A percentile compares a stretch with the other conserved stretches of the same genome.
Conservation (phyloP, 2,797 vertebrate genomes). For the Pseudochirops corinnae region DNA sequence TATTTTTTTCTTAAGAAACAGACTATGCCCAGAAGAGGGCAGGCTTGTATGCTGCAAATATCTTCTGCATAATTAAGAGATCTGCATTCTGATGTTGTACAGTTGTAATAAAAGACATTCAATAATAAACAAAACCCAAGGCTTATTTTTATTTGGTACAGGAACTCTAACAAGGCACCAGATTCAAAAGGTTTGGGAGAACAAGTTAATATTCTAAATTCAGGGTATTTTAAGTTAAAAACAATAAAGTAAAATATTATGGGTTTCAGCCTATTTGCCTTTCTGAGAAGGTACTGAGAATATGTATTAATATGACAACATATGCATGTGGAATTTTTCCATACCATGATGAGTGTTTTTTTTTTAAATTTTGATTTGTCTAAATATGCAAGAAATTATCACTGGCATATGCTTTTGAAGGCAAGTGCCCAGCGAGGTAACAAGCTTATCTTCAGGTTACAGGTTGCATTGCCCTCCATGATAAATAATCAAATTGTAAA, state of each 20-base stretch:
- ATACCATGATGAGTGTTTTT: not conserved
- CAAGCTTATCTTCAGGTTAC: not conserved
- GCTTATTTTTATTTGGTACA: constrained; percentile 67
- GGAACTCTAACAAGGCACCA: constrained; percentile 66
- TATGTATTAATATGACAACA: not conserved
- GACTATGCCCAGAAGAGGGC: constrained; percentile 85
- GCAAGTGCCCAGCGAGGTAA: accelerated
- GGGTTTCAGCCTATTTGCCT: not conserved
- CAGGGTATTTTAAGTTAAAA: constrained; percentile 38
- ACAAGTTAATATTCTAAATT: not conserved
- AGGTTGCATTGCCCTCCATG: not conserved
- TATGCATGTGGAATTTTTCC: not conserved
- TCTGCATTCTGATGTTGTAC: constrained; percentile 34
- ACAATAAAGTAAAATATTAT: not conserved
- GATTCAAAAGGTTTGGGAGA: constrained; percentile 58
- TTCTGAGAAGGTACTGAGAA: not conserved
- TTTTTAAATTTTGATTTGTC: not conserved
- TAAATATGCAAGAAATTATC: not conserved
- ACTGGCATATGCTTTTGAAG: constrained; percentile 18
- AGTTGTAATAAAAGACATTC: constrained; percentile 62
- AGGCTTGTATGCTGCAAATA: constrained; percentile 78
- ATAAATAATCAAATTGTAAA: not conserved
- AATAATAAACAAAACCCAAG: constrained; percentile 61
- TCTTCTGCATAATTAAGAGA: not conserved
- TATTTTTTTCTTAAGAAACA: not conserved